These are phyloP conservation scores for Macroramphosus scolopax DNA, from an alignment of 2,797 vertebrate species.

Conservation along the genomic window DNA sequence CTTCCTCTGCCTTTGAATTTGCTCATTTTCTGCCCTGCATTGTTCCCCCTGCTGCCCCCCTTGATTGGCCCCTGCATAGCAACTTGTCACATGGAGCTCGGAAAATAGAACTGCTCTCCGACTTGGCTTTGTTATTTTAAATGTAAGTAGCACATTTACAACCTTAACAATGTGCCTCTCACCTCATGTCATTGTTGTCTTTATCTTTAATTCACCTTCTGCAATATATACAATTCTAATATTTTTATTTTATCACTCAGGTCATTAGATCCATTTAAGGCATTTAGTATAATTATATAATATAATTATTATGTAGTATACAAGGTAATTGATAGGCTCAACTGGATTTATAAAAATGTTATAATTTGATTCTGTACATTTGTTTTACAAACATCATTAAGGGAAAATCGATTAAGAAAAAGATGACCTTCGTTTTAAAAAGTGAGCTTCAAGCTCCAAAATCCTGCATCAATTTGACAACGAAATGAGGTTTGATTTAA, in stretches of 20 bases:
- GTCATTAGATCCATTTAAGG: too few relatives aligned
- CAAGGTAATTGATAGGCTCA: too few relatives aligned
- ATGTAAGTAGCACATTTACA: constrained; percentile 1
- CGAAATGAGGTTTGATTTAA: constrained; percentile 25
- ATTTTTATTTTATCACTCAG: too few relatives aligned
- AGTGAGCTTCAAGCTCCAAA: not conserved
- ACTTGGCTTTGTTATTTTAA: constrained; percentile 17
- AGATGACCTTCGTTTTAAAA: too few relatives aligned
- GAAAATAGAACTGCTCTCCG: constrained; percentile 37
- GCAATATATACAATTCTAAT: too few relatives aligned
- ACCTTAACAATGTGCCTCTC: constrained; percentile 1
- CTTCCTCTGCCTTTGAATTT: constrained; percentile 81
- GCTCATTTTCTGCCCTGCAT: constrained; percentile 79
- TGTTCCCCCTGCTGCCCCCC: constrained; percentile 53
- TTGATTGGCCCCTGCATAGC: constrained; percentile 64
- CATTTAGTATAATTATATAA: too few relatives aligned
- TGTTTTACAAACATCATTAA: too few relatives aligned
- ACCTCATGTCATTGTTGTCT: not conserved
- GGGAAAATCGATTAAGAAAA: too few relatives aligned
- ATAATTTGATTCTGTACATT: too few relatives aligned
- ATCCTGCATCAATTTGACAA: not conserved
- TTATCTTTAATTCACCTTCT: too few relatives aligned
- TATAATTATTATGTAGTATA: too few relatives aligned
- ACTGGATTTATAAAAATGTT: too few relatives aligned
- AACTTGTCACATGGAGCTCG: constrained; percentile 62